Evolutionary conservation across 2,797 vertebrate species (phyloP).

Genomic region (Poeciliopsis presidionis): DNA sequence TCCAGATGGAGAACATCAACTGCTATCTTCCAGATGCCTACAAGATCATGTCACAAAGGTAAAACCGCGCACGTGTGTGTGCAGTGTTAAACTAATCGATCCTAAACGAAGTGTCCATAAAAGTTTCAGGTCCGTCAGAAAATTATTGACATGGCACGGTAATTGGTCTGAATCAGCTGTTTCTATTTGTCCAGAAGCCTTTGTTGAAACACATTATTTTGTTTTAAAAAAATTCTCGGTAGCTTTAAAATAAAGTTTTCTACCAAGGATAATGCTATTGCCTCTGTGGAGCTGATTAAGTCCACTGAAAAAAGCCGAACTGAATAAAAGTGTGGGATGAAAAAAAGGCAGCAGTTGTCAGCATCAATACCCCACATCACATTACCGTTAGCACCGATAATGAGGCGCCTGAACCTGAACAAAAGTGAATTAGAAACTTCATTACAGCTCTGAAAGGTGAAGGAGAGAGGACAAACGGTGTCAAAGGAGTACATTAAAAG

Average conservation of each 20-base stretch:
- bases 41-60: conserved; percentile 99
- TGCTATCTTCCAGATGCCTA: conserved; percentile 99
- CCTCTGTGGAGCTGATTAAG: conserved; percentile 34
- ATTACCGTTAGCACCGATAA: conserved; percentile 23
- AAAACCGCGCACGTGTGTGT: conserved; percentile 46
- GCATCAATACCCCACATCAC: conserved; percentile 32
- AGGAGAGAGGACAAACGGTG: conserved; percentile 11
- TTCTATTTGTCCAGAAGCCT: conserved; percentile 35
- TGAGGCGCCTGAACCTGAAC: conserved; percentile 23
- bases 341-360: conserved; percentile 30
- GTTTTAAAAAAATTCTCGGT: conserved; percentile 10
- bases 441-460: conserved; percentile 18
- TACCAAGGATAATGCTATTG: conserved; percentile 23
- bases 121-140: conserved; percentile 25
- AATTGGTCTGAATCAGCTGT: conserved; percentile 30
- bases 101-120: conserved; percentile 14
- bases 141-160: conserved; percentile 30
- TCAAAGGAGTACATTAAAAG: conserved; percentile 8
- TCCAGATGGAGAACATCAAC: conserved; percentile 99
- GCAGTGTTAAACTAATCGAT: background rate
- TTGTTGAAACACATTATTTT: conserved; percentile 29
- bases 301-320: conserved; percentile 40
- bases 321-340: conserved; percentile 20
- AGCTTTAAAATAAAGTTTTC: conserved; percentile 39
- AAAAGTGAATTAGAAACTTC: conserved; percentile 41